Percentiles rank a stretch among this genome's conserved stretches.
These are phyloP conservation scores for Panzeria rudis DNA, from an alignment of 2,888 invertebrate genomes.

Conservation along the genomic window DNA sequence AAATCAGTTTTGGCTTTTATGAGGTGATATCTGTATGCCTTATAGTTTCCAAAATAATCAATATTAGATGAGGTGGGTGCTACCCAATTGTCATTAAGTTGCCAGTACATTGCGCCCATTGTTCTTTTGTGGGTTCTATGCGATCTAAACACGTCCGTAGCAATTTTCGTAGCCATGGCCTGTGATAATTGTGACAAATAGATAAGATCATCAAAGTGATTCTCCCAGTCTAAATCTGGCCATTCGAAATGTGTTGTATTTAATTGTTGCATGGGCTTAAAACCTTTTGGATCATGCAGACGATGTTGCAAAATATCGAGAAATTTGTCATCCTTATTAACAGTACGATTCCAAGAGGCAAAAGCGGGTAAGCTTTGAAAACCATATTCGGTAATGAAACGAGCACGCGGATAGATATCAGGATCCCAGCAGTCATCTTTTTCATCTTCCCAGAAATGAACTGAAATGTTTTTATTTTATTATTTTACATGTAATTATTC, in stretches of 20 bases:
- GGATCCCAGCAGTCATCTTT: constrained; percentile 91
- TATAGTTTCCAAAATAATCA: constrained; percentile 85
- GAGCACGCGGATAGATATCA: constrained; percentile 89
- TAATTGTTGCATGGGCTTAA: constrained; percentile 86
- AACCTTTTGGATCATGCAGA: constrained; percentile 93
- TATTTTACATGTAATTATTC: not conserved
- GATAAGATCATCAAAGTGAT: constrained; percentile 88
- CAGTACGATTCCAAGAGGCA: constrained; percentile 87
- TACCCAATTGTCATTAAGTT: constrained; percentile 99
- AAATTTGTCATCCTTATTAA: constrained; percentile 85
- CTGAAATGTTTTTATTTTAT: constrained; percentile 80
- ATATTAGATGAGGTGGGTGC: constrained; percentile 98
- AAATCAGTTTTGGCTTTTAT: not conserved
- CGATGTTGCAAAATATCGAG: constrained; percentile 89
- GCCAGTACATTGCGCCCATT: constrained; percentile 99
- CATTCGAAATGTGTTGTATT: constrained; percentile 87
- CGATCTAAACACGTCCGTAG: constrained; percentile 92
- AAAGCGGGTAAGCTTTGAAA: constrained; percentile 94
- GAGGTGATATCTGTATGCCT: constrained; percentile 71
- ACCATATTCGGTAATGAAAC: constrained; percentile 98
- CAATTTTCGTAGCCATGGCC: constrained; percentile 92
- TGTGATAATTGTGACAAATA: constrained; percentile 95
- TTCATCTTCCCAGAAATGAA: constrained; percentile 95
- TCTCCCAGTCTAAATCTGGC: constrained; percentile 84
- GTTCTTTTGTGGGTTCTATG: constrained; percentile 84